Percentiles rank a stretch among this genome's conserved stretches.
Conservation (phyloP, 2,888 invertebrate species). For the Leptinotarsa juncta region DNA sequence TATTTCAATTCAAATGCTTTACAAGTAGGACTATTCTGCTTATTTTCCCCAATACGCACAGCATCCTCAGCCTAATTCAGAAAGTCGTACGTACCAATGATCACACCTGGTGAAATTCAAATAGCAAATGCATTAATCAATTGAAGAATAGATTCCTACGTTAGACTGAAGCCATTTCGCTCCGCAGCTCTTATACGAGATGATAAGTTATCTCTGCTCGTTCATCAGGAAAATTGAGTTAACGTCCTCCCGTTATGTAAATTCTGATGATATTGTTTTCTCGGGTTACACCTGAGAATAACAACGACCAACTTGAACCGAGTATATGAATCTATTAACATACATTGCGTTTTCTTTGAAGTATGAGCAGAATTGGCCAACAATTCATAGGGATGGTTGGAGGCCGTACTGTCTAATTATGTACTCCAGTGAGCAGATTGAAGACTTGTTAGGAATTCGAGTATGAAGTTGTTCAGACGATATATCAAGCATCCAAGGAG, state of each 20-base stretch:
- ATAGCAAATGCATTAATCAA: background rate
- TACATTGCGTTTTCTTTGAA: background rate
- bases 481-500: too few relatives aligned
- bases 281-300: background rate
- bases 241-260: background rate
- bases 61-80: too few relatives aligned
- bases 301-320: background rate
- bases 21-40: too few relatives aligned
- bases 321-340: constrained; percentile 1
- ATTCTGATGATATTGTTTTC: constrained; percentile 6
- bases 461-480: too few relatives aligned
- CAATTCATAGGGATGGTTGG: background rate
- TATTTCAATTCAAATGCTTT: too few relatives aligned
- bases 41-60: too few relatives aligned
- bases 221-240: constrained; percentile 4
- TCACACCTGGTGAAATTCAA: too few relatives aligned
- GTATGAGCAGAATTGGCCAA: background rate
- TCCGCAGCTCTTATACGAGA: background rate
- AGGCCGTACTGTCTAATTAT: background rate
- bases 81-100: too few relatives aligned
- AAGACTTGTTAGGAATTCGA: background rate
- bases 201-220: background rate
- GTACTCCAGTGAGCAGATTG: background rate
- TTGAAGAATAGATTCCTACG: background rate
- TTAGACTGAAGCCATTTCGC: too few relatives aligned